Evolutionary conservation across 2,888 invertebrate species (phyloP).

Genomic region (Drosophila kuntzei): DNA sequence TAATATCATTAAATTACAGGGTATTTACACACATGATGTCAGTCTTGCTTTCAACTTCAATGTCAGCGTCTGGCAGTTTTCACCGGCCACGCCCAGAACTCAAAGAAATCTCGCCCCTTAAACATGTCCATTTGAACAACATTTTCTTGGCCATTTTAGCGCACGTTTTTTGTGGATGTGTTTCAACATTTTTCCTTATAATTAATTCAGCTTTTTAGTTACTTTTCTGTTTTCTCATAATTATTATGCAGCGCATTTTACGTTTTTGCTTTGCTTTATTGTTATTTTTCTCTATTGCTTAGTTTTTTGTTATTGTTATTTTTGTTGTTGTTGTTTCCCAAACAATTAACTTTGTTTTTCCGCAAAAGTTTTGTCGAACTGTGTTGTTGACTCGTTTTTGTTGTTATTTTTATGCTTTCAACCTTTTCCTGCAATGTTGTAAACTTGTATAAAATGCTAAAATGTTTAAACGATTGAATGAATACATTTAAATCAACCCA

Average conservation of each 20-base stretch:
- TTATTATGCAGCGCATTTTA: slow-evolving; percentile 70
- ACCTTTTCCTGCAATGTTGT: slow-evolving; percentile 27
- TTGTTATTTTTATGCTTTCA: slow-evolving; percentile 5
- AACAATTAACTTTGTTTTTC: slow-evolving; percentile 71
- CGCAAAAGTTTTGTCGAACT: slow-evolving; percentile 32
- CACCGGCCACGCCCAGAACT: slow-evolving; percentile 19
- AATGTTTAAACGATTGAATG: slow-evolving; percentile 32
- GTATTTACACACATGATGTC: slow-evolving; percentile 4
- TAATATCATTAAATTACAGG: not conserved
- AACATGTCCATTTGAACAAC: slow-evolving; percentile 1
- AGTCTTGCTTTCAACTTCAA: slow-evolving; percentile 4
- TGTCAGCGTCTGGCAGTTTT: slow-evolving; percentile 17
- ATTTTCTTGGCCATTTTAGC: slow-evolving; percentile 26
- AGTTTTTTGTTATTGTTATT: slow-evolving; percentile 13
- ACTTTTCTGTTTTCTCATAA: slow-evolving; percentile 71
- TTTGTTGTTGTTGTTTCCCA: slow-evolving; percentile 36
- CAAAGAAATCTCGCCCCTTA: not conserved
- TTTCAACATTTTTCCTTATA: slow-evolving; percentile 53
- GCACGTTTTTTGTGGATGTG: slow-evolving; percentile 36
- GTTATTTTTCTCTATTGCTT: slow-evolving; percentile 18
- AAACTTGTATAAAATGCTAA: slow-evolving; percentile 19
- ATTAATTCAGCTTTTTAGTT: slow-evolving; percentile 70
- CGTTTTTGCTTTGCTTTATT: slow-evolving; percentile 36
- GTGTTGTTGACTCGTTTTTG: slow-evolving; percentile 17
- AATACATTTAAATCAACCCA: slow-evolving; percentile 49